Conservation (phyloP, 2,113 vertebrate genomes). For the Nothocercus julius region DNA sequence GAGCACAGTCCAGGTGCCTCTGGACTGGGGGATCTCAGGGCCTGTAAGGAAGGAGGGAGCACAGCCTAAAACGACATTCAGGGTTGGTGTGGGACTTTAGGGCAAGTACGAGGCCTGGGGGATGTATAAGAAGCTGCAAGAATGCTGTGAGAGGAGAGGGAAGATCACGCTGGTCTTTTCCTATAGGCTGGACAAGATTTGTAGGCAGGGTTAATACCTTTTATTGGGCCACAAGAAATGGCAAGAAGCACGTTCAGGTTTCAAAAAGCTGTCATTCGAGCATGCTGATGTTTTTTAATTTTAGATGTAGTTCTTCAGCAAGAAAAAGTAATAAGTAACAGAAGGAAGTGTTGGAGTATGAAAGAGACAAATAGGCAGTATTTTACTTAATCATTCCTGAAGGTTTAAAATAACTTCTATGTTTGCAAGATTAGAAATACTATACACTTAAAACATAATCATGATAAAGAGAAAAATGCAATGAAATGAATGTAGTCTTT, state of each 20-base stretch:
- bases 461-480: constrained; percentile 12
- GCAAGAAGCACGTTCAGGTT: neutral
- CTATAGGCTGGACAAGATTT: neutral
- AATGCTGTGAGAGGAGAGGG: neutral
- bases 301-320: neutral
- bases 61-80: neutral
- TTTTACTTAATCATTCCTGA: neutral
- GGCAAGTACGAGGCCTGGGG: neutral
- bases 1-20: neutral
- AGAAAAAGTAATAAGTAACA: neutral
- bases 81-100: no score
- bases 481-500: neutral
- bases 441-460: neutral
- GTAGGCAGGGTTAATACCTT: neutral
- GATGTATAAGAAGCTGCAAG: neutral
- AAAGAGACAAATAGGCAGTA: neutral
- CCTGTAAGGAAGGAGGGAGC: neutral
- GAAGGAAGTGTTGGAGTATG: neutral
- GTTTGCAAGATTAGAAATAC: neutral
- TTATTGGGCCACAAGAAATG: neutral
- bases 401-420: neutral
- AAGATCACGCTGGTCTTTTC: neutral
- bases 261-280: neutral
- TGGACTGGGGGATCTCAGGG: neutral
- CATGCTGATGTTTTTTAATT: neutral